These are phyloP conservation scores for Archivesica marissinica DNA, from an alignment of 1,140 invertebrate species.

Conservation along the genomic window DNA sequence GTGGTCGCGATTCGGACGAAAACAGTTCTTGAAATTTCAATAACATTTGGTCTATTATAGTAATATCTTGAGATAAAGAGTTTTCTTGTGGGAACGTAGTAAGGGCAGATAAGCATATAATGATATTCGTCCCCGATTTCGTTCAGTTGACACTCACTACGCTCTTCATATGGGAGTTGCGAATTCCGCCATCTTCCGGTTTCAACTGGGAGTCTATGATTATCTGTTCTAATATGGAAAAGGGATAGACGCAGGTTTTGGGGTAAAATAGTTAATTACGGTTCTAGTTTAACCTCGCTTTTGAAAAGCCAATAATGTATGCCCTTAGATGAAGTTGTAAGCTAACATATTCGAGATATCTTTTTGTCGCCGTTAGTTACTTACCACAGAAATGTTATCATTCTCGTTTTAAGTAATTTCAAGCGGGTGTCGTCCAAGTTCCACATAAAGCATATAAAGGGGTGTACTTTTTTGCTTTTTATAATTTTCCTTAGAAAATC, in stretches of 20 bases:
- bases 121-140: not conserved
- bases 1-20: too few relatives aligned
- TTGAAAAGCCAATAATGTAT: not conserved
- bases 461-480: slow-evolving; percentile 15
- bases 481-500: slow-evolving; percentile 33
- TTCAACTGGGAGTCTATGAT: not conserved
- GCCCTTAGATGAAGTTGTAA: not conserved
- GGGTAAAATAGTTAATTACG: not conserved
- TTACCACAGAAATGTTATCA: slow-evolving; percentile 15
- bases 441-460: not conserved
- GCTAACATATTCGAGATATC: slow-evolving; percentile 1
- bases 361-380: slow-evolving; percentile 1
- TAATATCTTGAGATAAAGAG: not conserved
- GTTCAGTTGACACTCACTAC: not conserved
- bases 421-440: slow-evolving; percentile 25
- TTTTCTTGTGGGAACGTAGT: not conserved
- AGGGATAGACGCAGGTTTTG: not conserved
- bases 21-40: too few relatives aligned
- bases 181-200: not conserved
- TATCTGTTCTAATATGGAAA: not conserved
- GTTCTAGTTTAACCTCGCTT: not conserved
- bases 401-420: not conserved
- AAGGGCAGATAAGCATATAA: not conserved
- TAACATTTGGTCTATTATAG: not conserved
- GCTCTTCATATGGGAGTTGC: not conserved